These are phyloP conservation scores for Narcine bancroftii DNA, from an alignment of 2,113 vertebrate genomes.

Conservation along the genomic window DNA sequence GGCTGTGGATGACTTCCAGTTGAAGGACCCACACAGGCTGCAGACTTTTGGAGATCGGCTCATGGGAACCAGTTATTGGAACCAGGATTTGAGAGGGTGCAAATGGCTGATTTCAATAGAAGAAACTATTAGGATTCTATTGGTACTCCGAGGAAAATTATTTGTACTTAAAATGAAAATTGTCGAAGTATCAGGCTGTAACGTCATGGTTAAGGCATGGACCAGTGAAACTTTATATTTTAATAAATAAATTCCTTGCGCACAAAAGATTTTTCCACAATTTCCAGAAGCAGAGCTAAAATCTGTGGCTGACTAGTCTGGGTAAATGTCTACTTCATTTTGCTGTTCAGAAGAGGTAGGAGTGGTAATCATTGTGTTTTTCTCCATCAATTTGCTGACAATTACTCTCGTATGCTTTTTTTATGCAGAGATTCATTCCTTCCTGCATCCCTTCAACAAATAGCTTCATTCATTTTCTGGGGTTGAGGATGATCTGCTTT, in stretches of 20 bases:
- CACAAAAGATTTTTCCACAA: background rate
- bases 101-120: too few species aligned
- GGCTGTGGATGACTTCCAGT: too few species aligned
- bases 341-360: background rate
- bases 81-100: too few species aligned
- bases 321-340: too few species aligned
- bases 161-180: background rate
- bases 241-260: background rate
- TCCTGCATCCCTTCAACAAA: too few species aligned
- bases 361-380: background rate
- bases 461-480: too few species aligned
- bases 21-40: too few species aligned
- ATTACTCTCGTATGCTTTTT: background rate
- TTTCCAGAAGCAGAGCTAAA: background rate
- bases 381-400: background rate
- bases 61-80: too few species aligned
- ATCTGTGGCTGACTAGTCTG: background rate
- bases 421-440: background rate
- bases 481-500: too few species aligned
- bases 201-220: background rate
- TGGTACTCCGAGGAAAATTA: background rate
- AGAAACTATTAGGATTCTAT: too few species aligned
- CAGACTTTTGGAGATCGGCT: too few species aligned
- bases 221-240: background rate
- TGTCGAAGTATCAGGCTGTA: background rate